Base-by-base conservation (phyloP, 2,888 invertebrate species). In the Yponomeuta malinellus region DNA sequence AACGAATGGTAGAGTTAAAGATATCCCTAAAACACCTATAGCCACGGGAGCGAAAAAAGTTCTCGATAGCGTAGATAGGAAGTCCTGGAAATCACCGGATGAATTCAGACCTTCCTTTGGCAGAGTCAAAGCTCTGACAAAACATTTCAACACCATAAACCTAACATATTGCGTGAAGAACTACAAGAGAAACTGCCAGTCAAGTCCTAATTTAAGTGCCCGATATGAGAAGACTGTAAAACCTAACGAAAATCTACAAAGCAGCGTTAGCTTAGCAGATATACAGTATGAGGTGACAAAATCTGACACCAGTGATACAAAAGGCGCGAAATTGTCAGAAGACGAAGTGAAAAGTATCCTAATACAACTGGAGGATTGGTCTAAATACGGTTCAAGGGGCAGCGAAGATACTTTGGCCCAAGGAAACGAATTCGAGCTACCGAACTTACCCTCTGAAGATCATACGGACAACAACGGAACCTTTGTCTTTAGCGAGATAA, bases 41-140 rank as follows among this genome's bases (percentile, higher is more conserved):
- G 87, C 86, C 63, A 76, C 78, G 8, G 82, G 85, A n/a, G 83
- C 83, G 37, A 89, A 86, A 72, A 81, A 86, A 76, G 83, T 90
- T 65, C 77, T 90, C 73, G 87, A 88, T 72, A 83, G 84, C 71
- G 83, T 85, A 68, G 86, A 89, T 72, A 84, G 86, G 69, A 95
- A 94, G 75, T 94, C 94, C 31, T 95, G 95, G 95, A 94, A 94
- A 77, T 95, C 95, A 0, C 95, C 95, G 0, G 95, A 95, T 76
- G 95, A 95, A 76, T 94, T 94, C 70, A 86, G 95, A 72, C 93
- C 95, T 31, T 94, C 95, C 0, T 93, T 93, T 72, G 95, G 95
- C 1, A 94, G 95, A 82, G 96, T 96, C 0, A 95, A 94, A 72
- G 95, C 94, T 64, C 86, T 96, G 72, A 93, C 95, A 0, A 94